Evolutionary conservation across 2,888 invertebrate genomes (phyloP), one percentile per base, ranked within the genome.

Genomic region (Tyria jacobaeae): DNA sequence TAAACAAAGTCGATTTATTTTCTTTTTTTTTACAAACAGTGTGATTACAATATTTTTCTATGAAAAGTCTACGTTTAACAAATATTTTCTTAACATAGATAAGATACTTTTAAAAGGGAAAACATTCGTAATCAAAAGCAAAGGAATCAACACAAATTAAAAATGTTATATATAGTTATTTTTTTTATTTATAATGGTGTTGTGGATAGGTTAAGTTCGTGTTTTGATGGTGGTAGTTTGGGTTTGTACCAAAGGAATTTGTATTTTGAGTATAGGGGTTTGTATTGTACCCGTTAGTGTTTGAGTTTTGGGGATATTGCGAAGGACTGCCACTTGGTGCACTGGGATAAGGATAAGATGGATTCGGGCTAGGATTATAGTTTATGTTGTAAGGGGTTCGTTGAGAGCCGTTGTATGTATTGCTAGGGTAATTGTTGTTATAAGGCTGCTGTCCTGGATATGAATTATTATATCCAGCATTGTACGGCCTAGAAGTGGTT

Each of bases 151-250:
- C n/a, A n/a, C n/a, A n/a, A n/a, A n/a, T n/a, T n/a, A n/a, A n/a
- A n/a, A n/a, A n/a, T n/a, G n/a, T n/a, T n/a, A n/a, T n/a, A n/a
- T n/a, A n/a, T n/a, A n/a, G n/a, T n/a, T n/a, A n/a, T n/a, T 12
- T 27, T 10, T 31, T 27, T 10, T 14, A 44, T 44, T 55, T 31
- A 21, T 55, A 41, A 14, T 48, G 51, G 15, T 62, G 35, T 55
- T 68, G 72, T 37, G 74, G 60, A 55, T 79, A 71, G 49, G 68
- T 74, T 47, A 66, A 64, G 51, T 71, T 74, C 27, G 53, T 68
- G 54, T 55, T 71, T 37, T 31, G 53, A 31, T 21, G 35, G 21
- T 5, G 55, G 21, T 17, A 14, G 34, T 60, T 58, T 9, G 54
- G 60, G 27, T 60, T 58, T 34, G 60, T 31, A 31, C 27, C 27